Evolutionary conservation across 2,888 invertebrate genomes (phyloP), one percentile per base, ranked within the genome.

Genomic region (Oscheius sp.): DNA sequence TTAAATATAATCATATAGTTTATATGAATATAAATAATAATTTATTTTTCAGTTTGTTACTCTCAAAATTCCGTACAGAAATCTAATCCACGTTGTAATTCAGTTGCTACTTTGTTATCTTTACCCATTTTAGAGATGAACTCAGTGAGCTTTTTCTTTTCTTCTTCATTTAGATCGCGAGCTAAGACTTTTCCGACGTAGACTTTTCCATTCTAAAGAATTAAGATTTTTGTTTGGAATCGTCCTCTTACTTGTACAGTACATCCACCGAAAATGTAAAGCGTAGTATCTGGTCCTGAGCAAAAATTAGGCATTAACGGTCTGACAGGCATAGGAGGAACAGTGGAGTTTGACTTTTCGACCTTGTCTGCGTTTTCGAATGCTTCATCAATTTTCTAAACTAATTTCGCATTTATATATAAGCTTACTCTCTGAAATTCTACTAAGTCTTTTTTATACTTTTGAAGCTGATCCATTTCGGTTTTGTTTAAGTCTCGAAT

Each of bases 181-280:
- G 83, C 84, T 24, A 78, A 76, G 22, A 75, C 76, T 24, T 71
- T 77, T 12, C 80, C 80, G 49, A 84, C 73, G 72, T 83, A 84
- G 4, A 84, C 80, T 68, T 84, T 84, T 74, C 80, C 75, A 64
- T 84, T 84, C 81, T 82, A 47, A n/a, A 80, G 22, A 20, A n/a
- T n/a, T n/a, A n/a, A n/a, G n/a, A n/a, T n/a, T n/a, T n/a, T n/a
- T n/a, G n/a, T n/a, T n/a, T n/a, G n/a, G n/a, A n/a, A n/a, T n/a
- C n/a, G n/a, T 32, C 12, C 8, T 24, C 28, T 30, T 47, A 80
- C 82, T 74, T 84, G 84, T 28, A 84, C 80, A n/a, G 80, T 79
- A 56, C 83, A 84, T 3, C 77, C 80, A 50, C 75, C 78, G 50
- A 84, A 78, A 28, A 84, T 80, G 50, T 84, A 84, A 61, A 82